Evolutionary conservation across 2,113 vertebrate species (phyloP).

Genomic region (Pimephales promelas): DNA sequence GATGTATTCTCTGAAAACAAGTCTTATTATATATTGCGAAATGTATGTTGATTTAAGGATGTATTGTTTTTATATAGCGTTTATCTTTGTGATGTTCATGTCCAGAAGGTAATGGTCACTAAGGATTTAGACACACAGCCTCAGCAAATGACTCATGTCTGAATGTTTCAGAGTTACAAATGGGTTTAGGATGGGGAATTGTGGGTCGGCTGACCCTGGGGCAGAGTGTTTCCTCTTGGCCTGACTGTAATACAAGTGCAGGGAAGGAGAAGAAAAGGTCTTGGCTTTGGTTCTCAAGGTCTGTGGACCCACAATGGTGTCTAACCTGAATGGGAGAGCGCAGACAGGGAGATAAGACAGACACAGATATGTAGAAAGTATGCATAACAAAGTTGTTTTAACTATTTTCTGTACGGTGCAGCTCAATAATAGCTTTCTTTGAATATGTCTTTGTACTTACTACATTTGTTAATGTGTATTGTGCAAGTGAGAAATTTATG

Average conservation of each 20-base stretch:
- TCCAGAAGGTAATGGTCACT: background rate
- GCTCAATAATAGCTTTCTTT: background rate
- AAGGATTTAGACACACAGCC: constrained; percentile 36
- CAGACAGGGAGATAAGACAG: constrained; percentile 42
- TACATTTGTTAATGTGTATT: background rate
- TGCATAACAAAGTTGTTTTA: background rate
- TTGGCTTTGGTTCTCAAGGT: constrained; percentile 71
- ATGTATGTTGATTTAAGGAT: background rate
- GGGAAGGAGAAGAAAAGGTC: constrained; percentile 77
- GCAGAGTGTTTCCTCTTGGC: constrained; percentile 70
- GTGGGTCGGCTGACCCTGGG: constrained; percentile 69
- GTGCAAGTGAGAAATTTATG: background rate
- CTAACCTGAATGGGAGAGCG: constrained; percentile 74
- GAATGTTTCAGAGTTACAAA: background rate
- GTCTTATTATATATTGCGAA: background rate
- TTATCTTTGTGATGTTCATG: background rate
- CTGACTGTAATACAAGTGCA: constrained; percentile 78
- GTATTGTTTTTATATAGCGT: background rate
- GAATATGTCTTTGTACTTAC: background rate
- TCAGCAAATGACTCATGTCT: constrained; percentile 41
- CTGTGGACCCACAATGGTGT: constrained; percentile 78
- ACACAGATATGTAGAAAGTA: constrained; percentile 42
- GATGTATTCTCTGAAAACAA: background rate
- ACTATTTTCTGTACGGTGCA: background rate
- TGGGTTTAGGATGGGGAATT: constrained; percentile 46